A percentile compares a stretch with the other conserved stretches of the same genome.
Evolutionary conservation across 2,797 vertebrate genomes (phyloP).

Genomic region (Tangara arthus): DNA sequence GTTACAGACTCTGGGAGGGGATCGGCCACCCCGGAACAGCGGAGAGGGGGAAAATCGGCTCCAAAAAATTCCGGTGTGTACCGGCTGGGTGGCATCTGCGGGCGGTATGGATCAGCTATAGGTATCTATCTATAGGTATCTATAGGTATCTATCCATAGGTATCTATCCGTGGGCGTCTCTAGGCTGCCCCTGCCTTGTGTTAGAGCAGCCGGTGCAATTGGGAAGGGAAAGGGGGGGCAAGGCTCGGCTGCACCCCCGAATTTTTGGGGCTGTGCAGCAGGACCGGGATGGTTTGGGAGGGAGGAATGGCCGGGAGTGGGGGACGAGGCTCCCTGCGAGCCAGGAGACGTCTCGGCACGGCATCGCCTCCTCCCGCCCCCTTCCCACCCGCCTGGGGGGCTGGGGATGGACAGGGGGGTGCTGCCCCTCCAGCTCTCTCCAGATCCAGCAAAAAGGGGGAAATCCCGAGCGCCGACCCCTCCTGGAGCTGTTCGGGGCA

Average conservation of each 20-base stretch:
- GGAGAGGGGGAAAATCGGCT: not conserved
- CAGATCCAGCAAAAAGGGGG: not conserved
- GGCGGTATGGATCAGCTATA: not conserved
- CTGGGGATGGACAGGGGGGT: not conserved
- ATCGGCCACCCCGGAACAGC: not conserved
- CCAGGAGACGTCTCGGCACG: not conserved
- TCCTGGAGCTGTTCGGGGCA: accelerated
- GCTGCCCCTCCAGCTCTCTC: not conserved
- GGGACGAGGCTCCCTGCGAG: not conserved
- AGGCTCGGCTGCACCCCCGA: not conserved
- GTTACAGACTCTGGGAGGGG: not conserved
- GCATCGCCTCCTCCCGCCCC: not conserved
- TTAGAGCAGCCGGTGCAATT: not conserved
- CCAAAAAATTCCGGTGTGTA: not conserved
- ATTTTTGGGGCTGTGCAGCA: not conserved
- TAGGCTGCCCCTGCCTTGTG: not conserved
- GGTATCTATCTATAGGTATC: not conserved
- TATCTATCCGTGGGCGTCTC: accelerated
- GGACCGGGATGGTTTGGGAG: not conserved
- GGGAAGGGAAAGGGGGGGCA: not conserved
- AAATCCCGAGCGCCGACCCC: not conserved
- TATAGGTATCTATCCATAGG: not conserved
- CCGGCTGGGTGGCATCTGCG: not conserved
- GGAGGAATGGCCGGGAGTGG: accelerated
- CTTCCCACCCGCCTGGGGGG: not conserved